Evolutionary conservation across 30 jellyfish, hydroid and myxozoan genomes (phyloP).

Genomic region (Hydractinia echinata): DNA sequence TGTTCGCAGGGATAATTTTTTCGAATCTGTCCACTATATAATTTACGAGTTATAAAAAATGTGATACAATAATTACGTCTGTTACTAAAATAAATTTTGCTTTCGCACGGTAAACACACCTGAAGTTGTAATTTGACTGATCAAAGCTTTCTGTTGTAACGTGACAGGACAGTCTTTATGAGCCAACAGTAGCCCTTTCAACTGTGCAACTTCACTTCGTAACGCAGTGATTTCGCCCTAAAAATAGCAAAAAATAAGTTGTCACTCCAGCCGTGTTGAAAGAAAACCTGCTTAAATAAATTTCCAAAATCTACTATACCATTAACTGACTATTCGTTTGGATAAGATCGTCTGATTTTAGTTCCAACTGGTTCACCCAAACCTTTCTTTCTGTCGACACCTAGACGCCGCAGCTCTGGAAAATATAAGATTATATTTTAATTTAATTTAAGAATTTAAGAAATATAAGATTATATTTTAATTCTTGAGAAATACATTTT

Average conservation of each 20-base stretch:
- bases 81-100: too few relatives aligned
- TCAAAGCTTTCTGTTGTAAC: constrained; percentile 66
- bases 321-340: constrained; percentile 55
- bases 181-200: constrained; percentile 82
- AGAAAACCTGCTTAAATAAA: background rate
- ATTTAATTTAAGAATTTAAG: too few relatives aligned
- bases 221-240: constrained; percentile 66
- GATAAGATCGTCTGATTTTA: constrained; percentile 73
- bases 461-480: too few relatives aligned
- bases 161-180: constrained; percentile 98
- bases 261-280: background rate
- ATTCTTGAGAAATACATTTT: too few relatives aligned
- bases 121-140: constrained; percentile 37
- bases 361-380: constrained; percentile 95
- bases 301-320: constrained; percentile 22
- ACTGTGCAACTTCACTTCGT: constrained; percentile 92
- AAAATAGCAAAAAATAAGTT: background rate
- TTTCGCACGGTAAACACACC: constrained; percentile 25
- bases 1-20: too few relatives aligned
- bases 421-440: background rate
- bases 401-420: constrained; percentile 97
- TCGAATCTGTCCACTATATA: background rate
- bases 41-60: background rate
- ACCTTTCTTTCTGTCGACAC: constrained; percentile 93
- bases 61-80: too few relatives aligned